Percentiles rank a stretch among this genome's conserved stretches.
Conservation (phyloP, 2,797 vertebrate genomes). For the Chelon auratus region DNA sequence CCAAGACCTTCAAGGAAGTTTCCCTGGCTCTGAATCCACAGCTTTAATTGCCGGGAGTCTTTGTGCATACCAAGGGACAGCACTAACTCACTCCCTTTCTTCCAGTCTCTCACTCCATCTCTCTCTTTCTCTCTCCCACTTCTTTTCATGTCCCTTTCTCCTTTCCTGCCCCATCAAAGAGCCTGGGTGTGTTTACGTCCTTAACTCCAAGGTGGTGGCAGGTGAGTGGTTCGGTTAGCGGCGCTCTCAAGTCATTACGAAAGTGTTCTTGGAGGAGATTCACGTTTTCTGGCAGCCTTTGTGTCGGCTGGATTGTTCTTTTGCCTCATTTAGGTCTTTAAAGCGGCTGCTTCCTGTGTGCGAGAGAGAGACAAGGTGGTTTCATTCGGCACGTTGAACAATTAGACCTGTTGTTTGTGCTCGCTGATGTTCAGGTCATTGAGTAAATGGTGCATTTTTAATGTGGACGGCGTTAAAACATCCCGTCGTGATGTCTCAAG, state of each 20-base stretch:
- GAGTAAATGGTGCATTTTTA: neutral
- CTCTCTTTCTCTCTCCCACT: constrained; percentile 10
- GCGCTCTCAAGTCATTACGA: constrained; percentile 48
- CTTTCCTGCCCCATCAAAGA: constrained; percentile 53
- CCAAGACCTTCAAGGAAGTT: constrained; percentile 67
- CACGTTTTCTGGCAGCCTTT: constrained; percentile 44
- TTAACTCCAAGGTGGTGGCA: constrained; percentile 43
- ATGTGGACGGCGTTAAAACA: neutral
- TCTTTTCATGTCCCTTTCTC: constrained; percentile 46
- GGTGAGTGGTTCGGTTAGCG: constrained; percentile 50
- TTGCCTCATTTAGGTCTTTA: constrained; percentile 23
- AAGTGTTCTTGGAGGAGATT: constrained; percentile 45
- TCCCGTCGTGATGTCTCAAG: neutral
- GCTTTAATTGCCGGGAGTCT: constrained; percentile 64
- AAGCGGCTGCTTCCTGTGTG: constrained; percentile 13
- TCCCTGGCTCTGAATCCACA: constrained; percentile 55
- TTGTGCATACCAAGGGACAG: constrained; percentile 63
- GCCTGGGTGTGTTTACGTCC: constrained; percentile 62
- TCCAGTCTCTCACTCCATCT: constrained; percentile 33
- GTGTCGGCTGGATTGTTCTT: constrained; percentile 35
- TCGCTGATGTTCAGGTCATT: constrained; percentile 1
- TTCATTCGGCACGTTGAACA: constrained; percentile 6
- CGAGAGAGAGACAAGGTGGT: neutral
- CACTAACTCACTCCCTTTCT: constrained; percentile 61
- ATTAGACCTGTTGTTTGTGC: neutral